Evolutionary conservation across 2,113 vertebrate genomes (phyloP).

Genomic region (Isurus oxyrinchus): DNA sequence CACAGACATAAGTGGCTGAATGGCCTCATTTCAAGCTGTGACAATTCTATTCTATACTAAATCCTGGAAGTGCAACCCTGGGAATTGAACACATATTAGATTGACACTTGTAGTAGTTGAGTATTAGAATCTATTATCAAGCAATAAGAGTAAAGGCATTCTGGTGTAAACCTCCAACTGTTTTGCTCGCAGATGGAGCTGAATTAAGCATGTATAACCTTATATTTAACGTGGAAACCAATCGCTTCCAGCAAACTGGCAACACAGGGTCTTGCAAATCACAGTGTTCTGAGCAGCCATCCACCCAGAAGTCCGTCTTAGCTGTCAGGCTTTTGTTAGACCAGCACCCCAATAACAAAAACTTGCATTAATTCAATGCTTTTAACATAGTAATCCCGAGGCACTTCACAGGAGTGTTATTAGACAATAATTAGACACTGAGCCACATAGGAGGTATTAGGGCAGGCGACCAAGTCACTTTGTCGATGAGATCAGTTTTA

Average conservation of each 20-base stretch:
- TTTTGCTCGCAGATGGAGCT: background rate
- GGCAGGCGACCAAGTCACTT: too few relatives aligned
- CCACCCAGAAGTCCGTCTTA: background rate
- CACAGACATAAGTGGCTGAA: too few relatives aligned
- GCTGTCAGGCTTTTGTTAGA: background rate
- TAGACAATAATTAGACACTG: background rate
- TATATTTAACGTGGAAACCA: background rate
- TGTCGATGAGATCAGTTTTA: too few relatives aligned
- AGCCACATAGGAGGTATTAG: background rate
- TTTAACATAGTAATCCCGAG: background rate
- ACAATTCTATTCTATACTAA: too few relatives aligned
- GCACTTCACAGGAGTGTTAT: background rate
- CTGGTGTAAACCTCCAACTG: background rate
- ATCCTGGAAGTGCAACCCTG: background rate
- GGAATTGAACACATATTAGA: background rate
- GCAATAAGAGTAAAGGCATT: background rate
- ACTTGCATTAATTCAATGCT: background rate
- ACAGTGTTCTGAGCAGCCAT: background rate
- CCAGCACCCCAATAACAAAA: background rate
- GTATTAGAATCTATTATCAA: background rate
- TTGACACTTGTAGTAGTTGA: background rate
- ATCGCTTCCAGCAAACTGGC: background rate
- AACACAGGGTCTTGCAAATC: background rate
- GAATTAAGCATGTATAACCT: background rate
- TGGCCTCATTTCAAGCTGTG: too few relatives aligned